phyloP scores from a whole-genome alignment of 2,113 vertebrate genomes.

The Petrocephalus zakoni region DNA sequence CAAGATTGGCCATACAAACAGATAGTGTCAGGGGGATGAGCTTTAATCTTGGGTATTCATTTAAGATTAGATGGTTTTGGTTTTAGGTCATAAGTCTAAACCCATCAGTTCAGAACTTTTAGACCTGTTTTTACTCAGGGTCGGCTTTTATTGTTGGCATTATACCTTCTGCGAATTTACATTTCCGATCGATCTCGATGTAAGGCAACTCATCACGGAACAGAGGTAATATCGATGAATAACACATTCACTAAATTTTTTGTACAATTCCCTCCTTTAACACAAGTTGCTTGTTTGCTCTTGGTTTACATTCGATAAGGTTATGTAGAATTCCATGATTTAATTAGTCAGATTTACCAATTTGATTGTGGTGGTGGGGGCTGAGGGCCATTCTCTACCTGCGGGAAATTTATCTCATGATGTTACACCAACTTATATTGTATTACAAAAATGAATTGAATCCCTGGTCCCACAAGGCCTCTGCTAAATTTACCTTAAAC shows the following conservation, averaged over 20 bases:
- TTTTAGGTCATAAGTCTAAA: slow-evolving; percentile 16
- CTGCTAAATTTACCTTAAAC: slow-evolving; percentile 65
- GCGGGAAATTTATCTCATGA: slow-evolving; percentile 51
- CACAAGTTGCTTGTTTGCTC: background rate
- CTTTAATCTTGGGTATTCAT: slow-evolving; percentile 30
- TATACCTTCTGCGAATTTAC: background rate
- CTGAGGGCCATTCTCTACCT: slow-evolving; percentile 41
- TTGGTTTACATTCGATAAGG: background rate
- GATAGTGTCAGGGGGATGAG: slow-evolving; percentile 27
- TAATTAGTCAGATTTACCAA: slow-evolving; percentile 49
- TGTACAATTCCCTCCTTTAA: background rate
- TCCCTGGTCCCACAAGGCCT: slow-evolving; percentile 52
- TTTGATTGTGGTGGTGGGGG: slow-evolving; percentile 4
- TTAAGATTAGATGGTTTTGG: slow-evolving; percentile 21
- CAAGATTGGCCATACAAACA: slow-evolving; percentile 28
- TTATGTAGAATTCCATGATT: slow-evolving; percentile 46
- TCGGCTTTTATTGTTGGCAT: background rate
- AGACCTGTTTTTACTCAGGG: background rate
- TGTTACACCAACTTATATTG: slow-evolving; percentile 45
- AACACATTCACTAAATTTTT: background rate
- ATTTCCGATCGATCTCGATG: background rate
- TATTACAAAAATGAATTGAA: slow-evolving; percentile 58
- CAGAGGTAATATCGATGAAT: background rate
- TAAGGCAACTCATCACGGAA: background rate
- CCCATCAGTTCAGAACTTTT: slow-evolving; percentile 6